Conservation (phyloP, 2,797 vertebrate genomes). For the Gambelia wislizenii region DNA sequence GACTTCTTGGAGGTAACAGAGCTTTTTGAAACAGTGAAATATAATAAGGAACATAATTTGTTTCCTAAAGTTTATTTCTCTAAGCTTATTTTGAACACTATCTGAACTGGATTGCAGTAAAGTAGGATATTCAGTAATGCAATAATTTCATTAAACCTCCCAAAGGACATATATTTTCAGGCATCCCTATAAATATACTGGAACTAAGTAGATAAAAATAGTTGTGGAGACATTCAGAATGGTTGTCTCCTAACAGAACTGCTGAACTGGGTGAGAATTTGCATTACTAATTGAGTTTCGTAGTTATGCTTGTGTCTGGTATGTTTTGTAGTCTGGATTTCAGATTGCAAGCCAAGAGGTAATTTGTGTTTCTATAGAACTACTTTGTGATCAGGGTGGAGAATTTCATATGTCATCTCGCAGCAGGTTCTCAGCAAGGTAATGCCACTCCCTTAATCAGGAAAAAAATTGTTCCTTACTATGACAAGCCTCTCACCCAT, state of each 20-base stretch:
- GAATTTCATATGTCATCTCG: neutral
- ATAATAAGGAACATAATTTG: constrained; percentile 10
- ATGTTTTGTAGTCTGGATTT: neutral
- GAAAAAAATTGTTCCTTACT: neutral
- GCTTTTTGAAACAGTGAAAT: neutral
- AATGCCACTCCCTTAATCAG: neutral
- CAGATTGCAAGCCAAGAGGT: neutral
- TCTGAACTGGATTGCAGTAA: neutral
- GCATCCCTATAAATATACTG: neutral
- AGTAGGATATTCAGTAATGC: neutral
- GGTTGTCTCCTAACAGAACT: neutral
- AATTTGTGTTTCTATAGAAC: neutral
- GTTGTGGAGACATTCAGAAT: neutral
- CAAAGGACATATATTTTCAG: neutral
- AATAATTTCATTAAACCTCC: neutral
- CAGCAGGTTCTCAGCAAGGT: neutral
- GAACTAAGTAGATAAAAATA: neutral
- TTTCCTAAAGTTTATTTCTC: neutral
- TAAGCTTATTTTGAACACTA: neutral
- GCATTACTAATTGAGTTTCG: neutral
- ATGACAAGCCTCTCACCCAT: neutral
- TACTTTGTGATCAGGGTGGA: constrained; percentile 10
- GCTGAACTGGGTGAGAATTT: neutral
- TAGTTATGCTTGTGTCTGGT: neutral
- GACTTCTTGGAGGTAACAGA: neutral